Base-by-base conservation (phyloP, 2,888 invertebrate species). In the Agonopterix arenella region DNA sequence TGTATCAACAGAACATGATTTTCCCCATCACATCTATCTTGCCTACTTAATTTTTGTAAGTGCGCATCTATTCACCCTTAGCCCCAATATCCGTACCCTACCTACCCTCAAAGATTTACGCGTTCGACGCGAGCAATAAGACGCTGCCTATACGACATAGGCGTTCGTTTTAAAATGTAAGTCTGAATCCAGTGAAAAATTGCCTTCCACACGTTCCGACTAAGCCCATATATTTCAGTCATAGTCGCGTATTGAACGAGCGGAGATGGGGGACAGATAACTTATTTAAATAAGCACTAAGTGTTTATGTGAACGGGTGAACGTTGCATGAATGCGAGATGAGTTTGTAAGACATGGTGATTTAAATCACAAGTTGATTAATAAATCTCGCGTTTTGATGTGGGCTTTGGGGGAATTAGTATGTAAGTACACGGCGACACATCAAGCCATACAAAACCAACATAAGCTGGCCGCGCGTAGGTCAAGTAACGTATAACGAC, bases 91-190 rank as follows among this genome's bases (percentile, higher is more conserved):
- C 57, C 58, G 52, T 65, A 70, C 68, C 64, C 64, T 66, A 43
- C 28, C 49, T 57, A 58, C 64, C 71, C 78, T 68, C 75, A 69
- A 84, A 84, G 84, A 84, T 85, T 84, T 84, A 84, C 80, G 79
- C 69, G 65, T 66, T 66, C 76, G 71, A 78, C 78, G 80, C 76
- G 75, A 71, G 78, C 81, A 81, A 82, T 84, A 83, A 82, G 79
- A 28, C 78, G 58, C 58, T 55, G 76, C 73, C 43, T 42, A 43
- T 72, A 71, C 73, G 70, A 73, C 68, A 71, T 66, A 68, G 73
- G 74, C 67, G 73, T 73, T 77, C 73, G 74, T 82, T 86, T 86
- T 85, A 84, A 88, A 86, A 84, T 77, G 76, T 78, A 80, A 68
- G 75, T 73, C 76, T 76, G 79, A 28, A 82, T 82, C 74, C 68